Evolutionary conservation across 2,888 invertebrate genomes (phyloP), one percentile per base, ranked within the genome.

Genomic region (Chelonus formosanus): DNA sequence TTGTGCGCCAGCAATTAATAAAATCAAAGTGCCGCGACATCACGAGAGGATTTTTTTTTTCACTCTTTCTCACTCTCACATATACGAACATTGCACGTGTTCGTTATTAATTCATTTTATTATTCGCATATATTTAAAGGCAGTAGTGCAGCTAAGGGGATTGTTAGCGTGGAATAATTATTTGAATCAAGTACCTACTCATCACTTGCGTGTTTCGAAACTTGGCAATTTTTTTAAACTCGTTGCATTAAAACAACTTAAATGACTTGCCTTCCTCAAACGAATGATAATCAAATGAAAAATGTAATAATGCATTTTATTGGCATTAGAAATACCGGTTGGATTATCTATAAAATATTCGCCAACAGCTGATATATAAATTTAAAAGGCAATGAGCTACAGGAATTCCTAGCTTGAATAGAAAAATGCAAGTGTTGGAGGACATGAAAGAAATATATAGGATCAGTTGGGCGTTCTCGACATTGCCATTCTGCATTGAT

Each of bases 101-200:
- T 60, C 40, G 48, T 43, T 50, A 55, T 66, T 68, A 57, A 57
- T 57, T 57, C 45, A 57, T 34, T 57, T 57, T 57, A 57, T 57
- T 67, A 67, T 67, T 70, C 65, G 61, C 59, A 65, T 57, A 52
- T 65, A 69, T 69, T 68, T 69, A 65, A 66, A 45, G 43, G 56
- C 50, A 57, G 32, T 34, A 59, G 40, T 54, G 65, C 44, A 56
- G 58, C 57, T 43, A 64, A 52, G 48, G 7, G 53, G 53, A 63
- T 71, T 68, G 69, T 71, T 71, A 71, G 67, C 61, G 57, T 59
- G 67, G 64, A 68, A 67, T 69, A 69, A 69, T 67, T 67, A 71
- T 69, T 56, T 63, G 57, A 65, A 48, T 57, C 58, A 54, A 63
- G 59, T 66, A 62, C 65, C 63, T 63, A 40, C 56, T 64, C 62